Evolutionary conservation across 1,140 invertebrate species (phyloP), one percentile per base, ranked within the genome.

Genomic region (Brachionus calyciflorus): DNA sequence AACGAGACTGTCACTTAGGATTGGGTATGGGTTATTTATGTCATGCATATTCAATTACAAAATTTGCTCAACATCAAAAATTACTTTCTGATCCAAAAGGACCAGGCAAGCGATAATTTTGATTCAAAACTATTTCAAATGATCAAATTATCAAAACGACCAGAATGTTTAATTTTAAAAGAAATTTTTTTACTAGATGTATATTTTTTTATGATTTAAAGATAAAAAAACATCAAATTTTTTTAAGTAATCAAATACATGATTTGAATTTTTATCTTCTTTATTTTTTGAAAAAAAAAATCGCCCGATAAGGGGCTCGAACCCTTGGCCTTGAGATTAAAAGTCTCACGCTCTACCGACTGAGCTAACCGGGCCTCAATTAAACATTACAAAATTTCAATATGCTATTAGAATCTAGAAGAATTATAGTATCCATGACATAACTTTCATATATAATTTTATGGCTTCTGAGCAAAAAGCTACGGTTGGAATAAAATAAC

Each of bases 281-380:
- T 37, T 5, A 37, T 37, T 37, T 37, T 14, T 46, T 14, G n/a
- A 46, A 14, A 46, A 46, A 65, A 65, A 65, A 46, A 65, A 44
- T 65, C 60, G 60, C 60, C 60, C 60, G 60, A 65, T 65, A 65
- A 65, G 60, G 60, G 60, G 40, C 37, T 65, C 60, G 60, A 65
- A 65, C 60, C 60, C 60, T 65, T 65, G 60, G 40, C 60, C 60
- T 65, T 65, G 40, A 65, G 60, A 65, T 65, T 65, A 65, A 65
- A 65, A 65, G 60, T 65, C 60, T 65, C 60, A 65, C 60, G 60
- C 60, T 65, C 60, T 65, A 65, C 60, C 55, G 55, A 60, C 55
- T 60, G 55, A 60, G 55, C 55, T 60, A 60, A 60, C 55, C 60
- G 60, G 60, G 60, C 60, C 19, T 65, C 24, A 17, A 65, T 14